Evolutionary conservation across 2,797 vertebrate species (phyloP), one percentile per base, ranked within the genome.

Genomic region (Onychomys leucogaster): DNA sequence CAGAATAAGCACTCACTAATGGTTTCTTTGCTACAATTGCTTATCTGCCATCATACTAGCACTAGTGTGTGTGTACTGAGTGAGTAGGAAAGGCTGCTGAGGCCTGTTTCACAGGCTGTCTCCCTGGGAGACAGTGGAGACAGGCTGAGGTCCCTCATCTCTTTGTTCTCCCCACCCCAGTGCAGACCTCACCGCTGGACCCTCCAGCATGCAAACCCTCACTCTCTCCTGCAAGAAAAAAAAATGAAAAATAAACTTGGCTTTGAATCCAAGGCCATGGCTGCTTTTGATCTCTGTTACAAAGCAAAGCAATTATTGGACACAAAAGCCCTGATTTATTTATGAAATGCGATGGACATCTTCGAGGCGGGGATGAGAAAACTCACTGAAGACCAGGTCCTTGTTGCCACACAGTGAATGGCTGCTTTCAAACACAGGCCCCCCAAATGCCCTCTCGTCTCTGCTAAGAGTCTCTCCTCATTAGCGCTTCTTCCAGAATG

Each of bases 361-460:
- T 96, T 96, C 55, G 85, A 96, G 23, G 23, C 90, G 49, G 95
- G 93, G 88, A 90, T 5, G 80, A 88, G 83, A 95, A 96, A 97
- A 34, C 90, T 97, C 59, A 52, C 96, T 94, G 77, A 87, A 97
- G 96, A 83, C 97, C 94, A 52, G 96, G 83, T 65, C 87, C 94
- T 96, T 94, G 61, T 76, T 97, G 97, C 96, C 97, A 94, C 23
- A 69, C 91, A 86, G 89, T 88, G 95, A 97, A 96, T 82, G 73
- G 85, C 80, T 93, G 97, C 97, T 98, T 96, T 97, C 96, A 97
- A 95, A 97, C 96, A 67, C 69, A 73, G 81, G 93, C 95, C 94
- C 96, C 96, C 96, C 96, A 19, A 55, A 92, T 77, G 93, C 96
- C 73, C 73, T 97, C 90, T 94, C 71, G 67, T 65, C 84, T 96